phyloP scores from a whole-genome alignment of 2,113 vertebrate species.

The Meriones unguiculatus region DNA sequence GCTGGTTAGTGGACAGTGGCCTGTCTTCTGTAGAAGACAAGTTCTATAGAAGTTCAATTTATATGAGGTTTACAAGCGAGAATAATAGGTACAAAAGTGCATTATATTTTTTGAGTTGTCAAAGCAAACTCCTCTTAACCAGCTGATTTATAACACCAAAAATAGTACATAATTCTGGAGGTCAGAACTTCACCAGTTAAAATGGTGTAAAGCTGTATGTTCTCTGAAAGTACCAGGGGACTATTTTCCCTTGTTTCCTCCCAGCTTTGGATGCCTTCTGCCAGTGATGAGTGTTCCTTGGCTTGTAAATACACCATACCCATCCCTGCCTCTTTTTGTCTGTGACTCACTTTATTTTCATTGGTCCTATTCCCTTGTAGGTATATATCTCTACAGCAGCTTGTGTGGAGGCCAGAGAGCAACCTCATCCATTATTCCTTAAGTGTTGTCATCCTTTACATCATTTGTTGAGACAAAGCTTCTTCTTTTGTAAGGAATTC shows the following conservation, averaged over 20 bases:
- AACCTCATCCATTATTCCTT: background rate
- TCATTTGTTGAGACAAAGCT: background rate
- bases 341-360: fast-evolving
- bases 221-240: background rate
- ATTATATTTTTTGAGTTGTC: background rate
- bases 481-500: background rate
- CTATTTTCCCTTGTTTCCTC: background rate
- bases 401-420: background rate
- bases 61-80: background rate
- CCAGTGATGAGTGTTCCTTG: fast-evolving
- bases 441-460: background rate
- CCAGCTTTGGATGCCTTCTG: background rate
- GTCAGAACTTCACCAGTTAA: background rate
- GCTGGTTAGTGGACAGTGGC: fast-evolving
- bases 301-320: background rate
- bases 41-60: background rate
- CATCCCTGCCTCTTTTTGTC: too few species aligned
- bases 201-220: fast-evolving
- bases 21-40: fast-evolving
- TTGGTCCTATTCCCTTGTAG: background rate
- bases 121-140: background rate
- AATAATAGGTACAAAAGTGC: background rate
- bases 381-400: fast-evolving
- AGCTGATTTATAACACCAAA: background rate
- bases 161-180: background rate